Evolutionary conservation across 1,140 invertebrate species (phyloP).

Genomic region (Brevipalpus yothersi): DNA sequence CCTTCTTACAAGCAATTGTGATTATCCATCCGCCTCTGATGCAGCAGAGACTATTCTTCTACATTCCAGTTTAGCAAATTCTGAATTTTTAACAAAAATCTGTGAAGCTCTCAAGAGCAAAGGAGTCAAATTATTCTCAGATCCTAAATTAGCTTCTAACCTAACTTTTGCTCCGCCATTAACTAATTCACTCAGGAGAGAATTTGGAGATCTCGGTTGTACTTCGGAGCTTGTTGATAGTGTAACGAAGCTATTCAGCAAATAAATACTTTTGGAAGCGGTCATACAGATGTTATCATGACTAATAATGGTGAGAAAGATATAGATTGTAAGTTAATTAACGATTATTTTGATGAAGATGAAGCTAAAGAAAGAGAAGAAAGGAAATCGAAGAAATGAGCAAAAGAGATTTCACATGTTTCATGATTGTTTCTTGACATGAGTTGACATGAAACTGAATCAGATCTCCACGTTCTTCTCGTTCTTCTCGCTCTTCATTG

Average conservation of each 20-base stretch:
- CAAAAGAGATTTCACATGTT: no score
- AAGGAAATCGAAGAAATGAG: no score
- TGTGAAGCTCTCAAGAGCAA: conserved; percentile 76
- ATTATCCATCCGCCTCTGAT: conserved; percentile 96
- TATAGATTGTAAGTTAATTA: no score
- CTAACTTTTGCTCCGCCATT: conserved; percentile 78
- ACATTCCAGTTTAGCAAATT: conserved; percentile 48
- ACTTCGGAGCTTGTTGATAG: conserved; percentile 76
- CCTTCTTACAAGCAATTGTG: conserved; percentile 43
- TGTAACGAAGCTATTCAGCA: conserved; percentile 73
- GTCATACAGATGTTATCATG: conserved; percentile 88
- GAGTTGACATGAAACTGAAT: conserved; percentile 55
- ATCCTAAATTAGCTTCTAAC: conserved; percentile 42
- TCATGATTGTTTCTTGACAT: no score
- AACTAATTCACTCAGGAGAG: conserved; percentile 62
- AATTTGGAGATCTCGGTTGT: conserved; percentile 78
- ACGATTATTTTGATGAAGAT: no score
- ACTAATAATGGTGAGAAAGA: conserved; percentile 48
- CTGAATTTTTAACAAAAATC: conserved; percentile 54
- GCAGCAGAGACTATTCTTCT: conserved; percentile 92
- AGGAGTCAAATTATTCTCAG: conserved; percentile 63
- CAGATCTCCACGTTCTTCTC: conserved; percentile 40
- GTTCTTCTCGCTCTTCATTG: no score
- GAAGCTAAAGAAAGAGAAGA: no score
- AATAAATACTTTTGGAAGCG: conserved; percentile 81